phyloP scores from a whole-genome alignment of 2,113 vertebrate species.

The Eptesicus fuscus region DNA sequence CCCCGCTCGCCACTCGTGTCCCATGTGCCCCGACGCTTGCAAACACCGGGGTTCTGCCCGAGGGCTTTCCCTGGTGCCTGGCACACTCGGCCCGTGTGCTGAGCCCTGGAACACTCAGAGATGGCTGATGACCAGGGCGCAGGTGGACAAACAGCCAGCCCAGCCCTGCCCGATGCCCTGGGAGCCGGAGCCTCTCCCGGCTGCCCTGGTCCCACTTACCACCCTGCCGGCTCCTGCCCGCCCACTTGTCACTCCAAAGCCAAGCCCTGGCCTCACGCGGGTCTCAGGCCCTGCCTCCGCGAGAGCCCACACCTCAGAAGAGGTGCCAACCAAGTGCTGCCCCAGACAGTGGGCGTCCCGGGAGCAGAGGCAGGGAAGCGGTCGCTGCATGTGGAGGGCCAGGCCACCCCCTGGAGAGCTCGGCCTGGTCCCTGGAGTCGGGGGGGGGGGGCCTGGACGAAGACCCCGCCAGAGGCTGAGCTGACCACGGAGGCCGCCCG shows the following conservation, averaged over 20 bases:
- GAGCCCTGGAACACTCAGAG: not conserved
- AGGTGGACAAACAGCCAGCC: not conserved
- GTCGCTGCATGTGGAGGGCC: not conserved
- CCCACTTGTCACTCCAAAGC: not conserved
- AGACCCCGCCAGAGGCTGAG: not conserved
- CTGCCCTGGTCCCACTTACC: too few species aligned
- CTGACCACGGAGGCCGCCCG: accelerated
- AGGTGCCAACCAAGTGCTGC: not conserved
- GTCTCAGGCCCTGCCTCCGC: not conserved
- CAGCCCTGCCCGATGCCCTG: not conserved
- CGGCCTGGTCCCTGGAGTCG: not conserved
- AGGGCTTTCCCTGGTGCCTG: not conserved
- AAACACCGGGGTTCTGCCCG: accelerated
- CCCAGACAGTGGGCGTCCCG: accelerated
- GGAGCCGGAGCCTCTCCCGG: too few species aligned
- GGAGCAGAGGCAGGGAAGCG: not conserved
- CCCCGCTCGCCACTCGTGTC: too few species aligned
- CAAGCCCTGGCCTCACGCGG: not conserved
- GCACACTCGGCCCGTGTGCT: not conserved
- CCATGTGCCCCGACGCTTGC: too few species aligned
- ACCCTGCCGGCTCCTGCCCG: too few species aligned
- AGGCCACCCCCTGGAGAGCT: not conserved
- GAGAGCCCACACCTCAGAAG: not conserved
- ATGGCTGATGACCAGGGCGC: not conserved
- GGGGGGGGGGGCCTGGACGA: not conserved